Conservation (phyloP, 2,888 invertebrate genomes). For the Camponotus fellah region DNA sequence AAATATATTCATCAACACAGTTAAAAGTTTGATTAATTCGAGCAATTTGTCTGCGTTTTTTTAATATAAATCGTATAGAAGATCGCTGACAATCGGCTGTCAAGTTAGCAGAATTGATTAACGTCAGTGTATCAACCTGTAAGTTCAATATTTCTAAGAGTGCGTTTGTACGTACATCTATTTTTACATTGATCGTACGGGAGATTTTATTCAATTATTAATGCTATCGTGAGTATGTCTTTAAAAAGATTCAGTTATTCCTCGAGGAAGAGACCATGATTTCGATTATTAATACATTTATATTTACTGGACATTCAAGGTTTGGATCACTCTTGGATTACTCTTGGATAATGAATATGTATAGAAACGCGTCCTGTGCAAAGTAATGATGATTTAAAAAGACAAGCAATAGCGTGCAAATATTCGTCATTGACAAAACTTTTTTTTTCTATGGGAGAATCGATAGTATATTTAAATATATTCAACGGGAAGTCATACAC, state of each 20-base stretch:
- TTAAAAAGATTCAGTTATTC: not conserved
- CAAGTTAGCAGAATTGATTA: conserved; percentile 37
- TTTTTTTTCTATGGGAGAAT: not conserved
- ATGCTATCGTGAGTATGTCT: not conserved
- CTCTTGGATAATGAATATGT: conserved; percentile 5
- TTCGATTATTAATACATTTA: not conserved
- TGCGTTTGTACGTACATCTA: not conserved
- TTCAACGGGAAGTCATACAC: not conserved
- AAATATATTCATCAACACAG: too few species aligned
- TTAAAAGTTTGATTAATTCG: not conserved
- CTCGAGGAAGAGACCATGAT: not conserved
- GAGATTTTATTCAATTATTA: not conserved
- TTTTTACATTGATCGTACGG: not conserved
- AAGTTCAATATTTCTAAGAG: conserved; percentile 3
- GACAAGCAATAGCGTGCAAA: not conserved
- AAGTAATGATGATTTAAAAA: not conserved
- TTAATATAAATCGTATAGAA: not conserved
- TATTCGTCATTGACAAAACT: not conserved
- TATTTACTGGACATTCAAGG: not conserved
- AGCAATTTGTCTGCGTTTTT: not conserved
- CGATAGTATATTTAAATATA: not conserved
- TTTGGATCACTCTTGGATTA: not conserved
- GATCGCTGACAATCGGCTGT: conserved; percentile 20
- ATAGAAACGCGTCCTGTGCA: not conserved
- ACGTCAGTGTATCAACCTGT: not conserved